Evolutionary conservation across 2,113 vertebrate species (phyloP).

Genomic region (Sceloporus tristichus): DNA sequence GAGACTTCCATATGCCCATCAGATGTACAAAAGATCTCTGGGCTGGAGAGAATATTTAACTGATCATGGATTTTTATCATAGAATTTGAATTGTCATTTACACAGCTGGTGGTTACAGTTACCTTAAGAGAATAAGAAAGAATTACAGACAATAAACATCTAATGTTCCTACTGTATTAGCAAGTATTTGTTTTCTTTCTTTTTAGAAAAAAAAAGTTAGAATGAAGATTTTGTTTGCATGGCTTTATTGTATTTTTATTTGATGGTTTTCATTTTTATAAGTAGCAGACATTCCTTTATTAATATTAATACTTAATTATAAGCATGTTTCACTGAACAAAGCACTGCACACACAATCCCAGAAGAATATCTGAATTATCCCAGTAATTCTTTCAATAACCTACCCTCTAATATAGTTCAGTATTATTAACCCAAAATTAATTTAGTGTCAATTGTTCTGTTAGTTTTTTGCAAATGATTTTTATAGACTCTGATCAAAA

Average conservation of each 20-base stretch:
- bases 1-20: not conserved
- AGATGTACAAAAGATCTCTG: not conserved
- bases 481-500: not conserved
- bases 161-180: constrained; percentile 14
- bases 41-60: not conserved
- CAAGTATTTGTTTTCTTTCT: not conserved
- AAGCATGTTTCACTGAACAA: not conserved
- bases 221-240: not conserved
- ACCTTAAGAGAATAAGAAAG: not conserved
- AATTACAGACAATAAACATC: not conserved
- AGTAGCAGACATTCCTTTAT: not conserved
- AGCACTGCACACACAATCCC: not conserved
- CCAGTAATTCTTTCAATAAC: not conserved
- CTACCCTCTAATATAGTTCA: not conserved
- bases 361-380: not conserved
- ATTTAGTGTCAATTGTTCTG: not conserved
- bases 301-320: not conserved
- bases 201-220: not conserved
- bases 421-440: not conserved
- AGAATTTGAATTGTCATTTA: not conserved
- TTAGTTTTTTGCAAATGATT: not conserved
- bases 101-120: not conserved
- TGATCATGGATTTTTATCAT: not conserved
- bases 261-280: not conserved
- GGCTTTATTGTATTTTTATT: constrained; percentile 4